A percentile compares a stretch with the other conserved stretches of the same genome.
Evolutionary conservation across 2,888 invertebrate species (phyloP).

Genomic region (Nomada hirtipes): DNA sequence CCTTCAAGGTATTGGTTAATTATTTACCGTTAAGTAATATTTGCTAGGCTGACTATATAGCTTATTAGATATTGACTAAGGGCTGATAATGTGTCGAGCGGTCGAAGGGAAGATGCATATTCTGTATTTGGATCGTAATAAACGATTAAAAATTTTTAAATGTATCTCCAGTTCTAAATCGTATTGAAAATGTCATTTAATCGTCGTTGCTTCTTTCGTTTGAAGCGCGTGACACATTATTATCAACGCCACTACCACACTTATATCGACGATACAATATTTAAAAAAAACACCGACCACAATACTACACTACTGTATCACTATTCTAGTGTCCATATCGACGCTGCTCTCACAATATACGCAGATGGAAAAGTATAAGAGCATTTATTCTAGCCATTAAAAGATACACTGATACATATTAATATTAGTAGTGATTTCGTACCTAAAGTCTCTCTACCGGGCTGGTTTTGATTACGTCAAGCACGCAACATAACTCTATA

Average conservation of each 20-base stretch:
- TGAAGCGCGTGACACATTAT: conserved; percentile 51
- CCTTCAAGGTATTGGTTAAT: conserved; percentile 81
- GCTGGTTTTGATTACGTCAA: conserved; percentile 84
- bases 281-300: conserved; percentile 83
- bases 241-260: conserved; percentile 80
- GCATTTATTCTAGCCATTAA: conserved; percentile 82
- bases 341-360: conserved; percentile 82
- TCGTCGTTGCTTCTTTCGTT: background rate
- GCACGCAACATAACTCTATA: conserved; percentile 77
- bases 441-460: conserved; percentile 83
- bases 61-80: conserved; percentile 83
- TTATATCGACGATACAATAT: conserved; percentile 83
- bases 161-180: background rate
- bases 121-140: background rate
- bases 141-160: background rate
- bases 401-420: conserved; percentile 83
- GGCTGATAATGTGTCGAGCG: conserved; percentile 72
- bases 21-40: conserved; percentile 80
- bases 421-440: conserved; percentile 83
- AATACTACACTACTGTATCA: conserved; percentile 83
- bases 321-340: conserved; percentile 82
- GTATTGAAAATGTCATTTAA: background rate
- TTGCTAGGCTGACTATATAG: conserved; percentile 82
- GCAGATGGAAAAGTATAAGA: conserved; percentile 81
- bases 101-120: conserved; percentile 10